These are phyloP conservation scores for Ameiurus melas DNA, from an alignment of 2,113 vertebrate species.

Conservation along the genomic window DNA sequence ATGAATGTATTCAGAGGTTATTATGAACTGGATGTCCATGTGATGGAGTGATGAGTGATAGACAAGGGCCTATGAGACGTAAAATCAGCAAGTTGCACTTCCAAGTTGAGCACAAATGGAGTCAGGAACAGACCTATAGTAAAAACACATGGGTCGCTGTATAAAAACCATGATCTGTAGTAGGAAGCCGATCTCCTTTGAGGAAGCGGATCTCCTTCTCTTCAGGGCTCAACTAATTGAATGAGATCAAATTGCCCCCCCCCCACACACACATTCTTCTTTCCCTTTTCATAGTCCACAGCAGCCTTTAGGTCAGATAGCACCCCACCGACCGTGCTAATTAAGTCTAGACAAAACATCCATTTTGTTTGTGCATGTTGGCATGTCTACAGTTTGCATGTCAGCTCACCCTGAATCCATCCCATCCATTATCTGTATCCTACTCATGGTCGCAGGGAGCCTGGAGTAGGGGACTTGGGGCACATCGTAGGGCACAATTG, in stretches of 20 bases:
- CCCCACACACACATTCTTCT: neutral
- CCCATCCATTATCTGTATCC: no score
- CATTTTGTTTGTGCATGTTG: neutral
- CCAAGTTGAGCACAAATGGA: no score
- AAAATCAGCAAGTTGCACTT: neutral
- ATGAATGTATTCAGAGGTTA: neutral
- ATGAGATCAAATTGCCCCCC: constrained; percentile 26
- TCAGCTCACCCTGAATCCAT: neutral
- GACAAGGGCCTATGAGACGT: neutral
- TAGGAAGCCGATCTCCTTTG: constrained; percentile 5
- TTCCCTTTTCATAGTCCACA: constrained; percentile 7
- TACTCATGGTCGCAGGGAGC: no score
- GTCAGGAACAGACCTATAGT: neutral
- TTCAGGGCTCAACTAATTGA: constrained; percentile 38
- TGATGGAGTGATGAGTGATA: neutral
- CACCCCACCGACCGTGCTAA: neutral
- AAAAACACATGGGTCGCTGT: constrained; percentile 20
- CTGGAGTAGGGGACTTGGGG: no score
- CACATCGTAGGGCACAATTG: no score
- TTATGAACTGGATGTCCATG: neutral
- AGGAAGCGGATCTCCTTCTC: constrained; percentile 19
- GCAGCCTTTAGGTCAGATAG: constrained; percentile 23
- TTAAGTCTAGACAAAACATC: constrained; percentile 27
- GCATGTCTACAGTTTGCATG: neutral
- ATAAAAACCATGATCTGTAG: constrained; percentile 37